A percentile compares a stretch with the other conserved stretches of the same genome.
These are phyloP conservation scores for Bergia sp. DNA, from an alignment of 92 coral and sea anemone species.

Conservation along the genomic window DNA sequence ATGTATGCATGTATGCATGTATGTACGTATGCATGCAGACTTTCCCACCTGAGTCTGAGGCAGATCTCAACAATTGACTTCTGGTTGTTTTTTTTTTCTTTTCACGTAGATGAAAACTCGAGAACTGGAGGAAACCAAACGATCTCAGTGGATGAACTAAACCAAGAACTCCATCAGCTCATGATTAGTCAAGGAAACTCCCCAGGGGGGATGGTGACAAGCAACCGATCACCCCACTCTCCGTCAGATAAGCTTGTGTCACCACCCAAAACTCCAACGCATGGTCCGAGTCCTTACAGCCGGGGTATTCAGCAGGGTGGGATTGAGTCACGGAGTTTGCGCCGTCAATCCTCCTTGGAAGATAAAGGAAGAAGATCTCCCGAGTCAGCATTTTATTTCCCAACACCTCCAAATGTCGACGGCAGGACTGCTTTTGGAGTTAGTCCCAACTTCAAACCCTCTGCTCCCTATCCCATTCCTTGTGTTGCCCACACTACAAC, in stretches of 20 bases:
- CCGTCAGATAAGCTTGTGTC: slow-evolving; percentile 9
- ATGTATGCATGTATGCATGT: too few species aligned
- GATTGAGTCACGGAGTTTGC: slow-evolving; percentile 10
- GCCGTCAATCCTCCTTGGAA: not conserved
- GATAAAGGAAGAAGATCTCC: slow-evolving; percentile 9
- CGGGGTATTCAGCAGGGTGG: slow-evolving; percentile 3
- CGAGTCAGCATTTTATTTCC: not conserved
- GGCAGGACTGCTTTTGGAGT: not conserved
- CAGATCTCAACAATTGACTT: not conserved
- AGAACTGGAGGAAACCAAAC: not conserved
- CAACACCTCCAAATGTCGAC: slow-evolving; percentile 21
- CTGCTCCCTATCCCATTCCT: slow-evolving; percentile 39
- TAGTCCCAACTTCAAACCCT: not conserved
- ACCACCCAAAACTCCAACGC: slow-evolving; percentile 14
- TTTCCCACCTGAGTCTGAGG: too few species aligned
- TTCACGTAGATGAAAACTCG: slow-evolving; percentile 17
- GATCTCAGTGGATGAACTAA: not conserved
- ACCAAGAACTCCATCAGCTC: slow-evolving; percentile 20
- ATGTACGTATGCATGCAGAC: too few species aligned
- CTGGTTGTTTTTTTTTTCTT: not conserved
- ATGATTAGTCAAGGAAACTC: not conserved
- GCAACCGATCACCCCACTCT: not conserved
- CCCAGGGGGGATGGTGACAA: not conserved
- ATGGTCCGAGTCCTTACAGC: slow-evolving; percentile 20
- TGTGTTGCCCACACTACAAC: not conserved